phyloP scores from a whole-genome alignment of 2,888 invertebrate species.

The Embidobia sp. region DNA sequence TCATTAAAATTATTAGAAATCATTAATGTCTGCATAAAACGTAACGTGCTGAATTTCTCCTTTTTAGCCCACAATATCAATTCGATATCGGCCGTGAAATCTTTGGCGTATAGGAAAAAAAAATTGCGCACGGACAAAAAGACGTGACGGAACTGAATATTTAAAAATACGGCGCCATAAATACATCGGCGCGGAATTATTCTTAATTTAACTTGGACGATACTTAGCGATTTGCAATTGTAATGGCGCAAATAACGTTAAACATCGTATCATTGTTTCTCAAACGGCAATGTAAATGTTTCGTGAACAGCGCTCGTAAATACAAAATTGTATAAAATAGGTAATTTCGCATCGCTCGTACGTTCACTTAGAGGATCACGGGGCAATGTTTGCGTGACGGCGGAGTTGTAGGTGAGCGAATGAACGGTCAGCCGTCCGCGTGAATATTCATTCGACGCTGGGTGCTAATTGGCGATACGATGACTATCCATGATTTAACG shows the following conservation, averaged over 20 bases:
- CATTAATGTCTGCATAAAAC: too few relatives aligned
- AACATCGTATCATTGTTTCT: conserved; percentile 62
- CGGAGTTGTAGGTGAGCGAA: conserved; percentile 70
- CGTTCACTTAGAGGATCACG: conserved; percentile 58
- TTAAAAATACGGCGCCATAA: conserved; percentile 58
- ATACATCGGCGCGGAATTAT: conserved; percentile 59
- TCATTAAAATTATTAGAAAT: too few relatives aligned
- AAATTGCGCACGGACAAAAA: conserved; percentile 9
- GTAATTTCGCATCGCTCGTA: conserved; percentile 58
- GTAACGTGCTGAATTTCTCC: conserved; percentile 22
- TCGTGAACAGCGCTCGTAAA: conserved; percentile 62
- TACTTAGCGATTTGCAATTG: conserved; percentile 60
- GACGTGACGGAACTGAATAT: conserved; percentile 51
- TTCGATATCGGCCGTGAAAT: conserved; percentile 50
- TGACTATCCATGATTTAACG: conserved; percentile 80
- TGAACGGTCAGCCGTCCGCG: conserved; percentile 67
- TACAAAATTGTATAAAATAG: conserved; percentile 66
- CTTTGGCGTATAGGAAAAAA: conserved; percentile 29
- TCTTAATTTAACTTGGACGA: conserved; percentile 56
- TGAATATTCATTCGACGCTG: conserved; percentile 78
- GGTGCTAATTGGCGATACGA: conserved; percentile 79
- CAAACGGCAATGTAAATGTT: conserved; percentile 63
- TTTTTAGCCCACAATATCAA: conserved; percentile 17
- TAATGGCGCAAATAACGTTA: conserved; percentile 58
- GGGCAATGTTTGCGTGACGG: conserved; percentile 73